Conservation (phyloP, 2,888 invertebrate species). For the Cyclophora punctaria region DNA sequence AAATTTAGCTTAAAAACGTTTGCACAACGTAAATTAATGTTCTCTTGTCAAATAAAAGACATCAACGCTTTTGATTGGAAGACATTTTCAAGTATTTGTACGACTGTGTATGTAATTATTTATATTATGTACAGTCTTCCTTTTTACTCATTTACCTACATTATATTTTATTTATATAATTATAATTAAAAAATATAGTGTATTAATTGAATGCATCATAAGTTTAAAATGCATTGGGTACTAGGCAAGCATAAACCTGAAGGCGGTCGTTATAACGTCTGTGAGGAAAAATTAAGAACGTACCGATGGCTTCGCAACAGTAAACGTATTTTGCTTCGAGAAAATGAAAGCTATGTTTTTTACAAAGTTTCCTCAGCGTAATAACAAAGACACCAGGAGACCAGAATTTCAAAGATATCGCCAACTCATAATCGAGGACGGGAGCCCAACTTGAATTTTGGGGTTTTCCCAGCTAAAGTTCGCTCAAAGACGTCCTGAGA, state of each 20-base stretch:
- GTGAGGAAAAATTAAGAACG: too few relatives aligned
- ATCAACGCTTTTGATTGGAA: slow-evolving; percentile 29
- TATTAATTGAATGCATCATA: too few relatives aligned
- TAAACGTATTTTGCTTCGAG: neutral
- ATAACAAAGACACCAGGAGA: slow-evolving; percentile 32
- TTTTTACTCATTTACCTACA: too few relatives aligned
- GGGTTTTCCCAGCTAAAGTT: slow-evolving; percentile 71
- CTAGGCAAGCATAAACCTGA: too few relatives aligned
- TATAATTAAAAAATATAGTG: too few relatives aligned
- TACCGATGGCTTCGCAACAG: too few relatives aligned
- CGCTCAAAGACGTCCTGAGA: slow-evolving; percentile 72
- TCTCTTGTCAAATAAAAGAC: slow-evolving; percentile 38
- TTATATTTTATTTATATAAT: too few relatives aligned
- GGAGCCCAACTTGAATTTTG: slow-evolving; percentile 62
- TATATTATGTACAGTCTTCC: too few relatives aligned
- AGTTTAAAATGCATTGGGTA: too few relatives aligned
- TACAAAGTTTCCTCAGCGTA: slow-evolving; percentile 1
- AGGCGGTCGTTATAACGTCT: too few relatives aligned
- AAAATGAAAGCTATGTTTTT: neutral
- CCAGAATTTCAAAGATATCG: slow-evolving; percentile 67
- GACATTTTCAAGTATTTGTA: too few relatives aligned
- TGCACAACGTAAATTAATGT: slow-evolving; percentile 2
- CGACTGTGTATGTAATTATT: too few relatives aligned
- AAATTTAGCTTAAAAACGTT: neutral
- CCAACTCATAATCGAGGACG: slow-evolving; percentile 67